Base-by-base conservation (phyloP, 2,888 invertebrate genomes). In the Shargacucullia verbasci region DNA sequence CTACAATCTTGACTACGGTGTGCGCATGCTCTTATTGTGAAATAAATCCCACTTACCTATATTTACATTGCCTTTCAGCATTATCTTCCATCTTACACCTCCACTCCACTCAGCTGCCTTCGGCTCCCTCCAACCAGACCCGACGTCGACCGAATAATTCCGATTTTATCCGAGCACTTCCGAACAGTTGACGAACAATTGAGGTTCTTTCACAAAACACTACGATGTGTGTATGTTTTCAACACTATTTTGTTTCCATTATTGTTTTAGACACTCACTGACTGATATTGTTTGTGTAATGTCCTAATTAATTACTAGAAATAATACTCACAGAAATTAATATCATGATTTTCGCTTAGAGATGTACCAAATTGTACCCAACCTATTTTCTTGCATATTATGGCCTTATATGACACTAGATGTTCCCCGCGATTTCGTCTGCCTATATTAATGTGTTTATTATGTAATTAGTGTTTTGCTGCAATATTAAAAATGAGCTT, bases 1-100 rank as follows among this genome's bases (percentile, higher is more conserved):
- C 20, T 20, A 20, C 20, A 20, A 4, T 20, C 20, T 20, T 20
- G 20, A 20, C 20, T 20, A 20, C 4, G 20, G 20, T 4, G 20
- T 3, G 20, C n/a, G n/a, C n/a, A 20, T 4, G 20, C 2, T 20
- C 20, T 20, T 3, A 20, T 20, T 4, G 20, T 20, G 20, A 20
- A 20, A 20, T 20, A 20, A 20, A 20, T 46, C 12, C 12, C 55
- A 78, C 89, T 89, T 63, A 94, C 94, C 94, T 93, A 87, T 86
- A 90, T 82, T 83, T 85, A 77, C 73, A 82, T 79, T 82, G 84
- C 82, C 84, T 81, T 79, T 82, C 86, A 87, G 85, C 90, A 89
- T 92, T 89, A 82, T 91, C 88, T 89, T 92, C 92, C 92, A 94
- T 94, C 88, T 92, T 92, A 89, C 86, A 81, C 81, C 87, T 72